These are phyloP conservation scores for Knipowitschia caucasica DNA, from an alignment of 2,797 vertebrate genomes.

Conservation along the genomic window DNA sequence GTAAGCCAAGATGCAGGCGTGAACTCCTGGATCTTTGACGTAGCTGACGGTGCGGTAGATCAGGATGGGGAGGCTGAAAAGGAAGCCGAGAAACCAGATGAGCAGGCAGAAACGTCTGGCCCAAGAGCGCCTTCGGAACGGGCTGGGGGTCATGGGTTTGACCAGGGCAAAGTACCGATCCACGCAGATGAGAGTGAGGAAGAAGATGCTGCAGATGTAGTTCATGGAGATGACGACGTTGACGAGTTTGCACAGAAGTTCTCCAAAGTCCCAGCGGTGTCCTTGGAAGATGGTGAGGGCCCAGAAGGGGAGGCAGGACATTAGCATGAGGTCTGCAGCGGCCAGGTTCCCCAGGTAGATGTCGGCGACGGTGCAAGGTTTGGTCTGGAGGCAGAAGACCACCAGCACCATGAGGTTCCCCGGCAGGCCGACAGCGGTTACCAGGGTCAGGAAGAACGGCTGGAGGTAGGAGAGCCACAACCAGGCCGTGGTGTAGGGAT, in stretches of 20 bases:
- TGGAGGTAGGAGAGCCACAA: constrained; percentile 72
- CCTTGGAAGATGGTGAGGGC: constrained; percentile 72
- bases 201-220: constrained; percentile 80
- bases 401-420: constrained; percentile 83
- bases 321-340: constrained; percentile 78
- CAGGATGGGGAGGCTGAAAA: constrained; percentile 76
- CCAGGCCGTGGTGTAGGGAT: constrained; percentile 45
- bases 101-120: constrained; percentile 78
- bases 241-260: constrained; percentile 77
- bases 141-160: constrained; percentile 78
- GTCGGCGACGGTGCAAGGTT: constrained; percentile 80
- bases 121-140: constrained; percentile 67
- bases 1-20: constrained; percentile 71
- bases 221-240: constrained; percentile 77
- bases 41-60: constrained; percentile 67
- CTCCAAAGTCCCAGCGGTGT: constrained; percentile 82
- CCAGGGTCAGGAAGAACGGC: constrained; percentile 76
- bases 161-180: constrained; percentile 88
- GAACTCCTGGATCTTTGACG: constrained; percentile 18
- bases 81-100: constrained; percentile 75
- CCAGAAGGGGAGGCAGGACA: constrained; percentile 85
- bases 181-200: constrained; percentile 83
- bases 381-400: constrained; percentile 80
- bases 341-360: constrained; percentile 87
- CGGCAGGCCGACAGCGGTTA: constrained; percentile 73